Evolutionary conservation across 2,888 invertebrate genomes (phyloP).

Genomic region (Baronia brevicornis): DNA sequence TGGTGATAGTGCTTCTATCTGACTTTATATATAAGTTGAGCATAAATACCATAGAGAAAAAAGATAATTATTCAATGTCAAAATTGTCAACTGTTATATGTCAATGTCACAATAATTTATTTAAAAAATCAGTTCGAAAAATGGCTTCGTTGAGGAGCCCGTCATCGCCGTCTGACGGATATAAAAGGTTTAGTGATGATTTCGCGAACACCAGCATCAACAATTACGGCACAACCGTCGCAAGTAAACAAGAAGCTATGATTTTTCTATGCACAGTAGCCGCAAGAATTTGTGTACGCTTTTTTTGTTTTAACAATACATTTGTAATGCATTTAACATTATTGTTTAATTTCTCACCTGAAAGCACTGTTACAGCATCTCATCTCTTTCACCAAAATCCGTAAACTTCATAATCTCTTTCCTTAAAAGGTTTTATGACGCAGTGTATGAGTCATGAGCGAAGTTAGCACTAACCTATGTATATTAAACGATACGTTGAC

Average conservation of each 20-base stretch:
- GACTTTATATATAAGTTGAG: too few relatives aligned
- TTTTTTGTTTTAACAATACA: constrained; percentile 66
- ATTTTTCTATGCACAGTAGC: constrained; percentile 66
- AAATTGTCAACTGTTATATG: constrained; percentile 15
- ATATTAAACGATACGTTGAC: constrained; percentile 32
- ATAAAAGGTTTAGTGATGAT: constrained; percentile 79
- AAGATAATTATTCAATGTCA: constrained; percentile 21
- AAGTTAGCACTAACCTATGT: constrained; percentile 28
- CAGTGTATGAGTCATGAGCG: constrained; percentile 51
- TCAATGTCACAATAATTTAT: constrained; percentile 15
- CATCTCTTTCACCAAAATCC: constrained; percentile 29
- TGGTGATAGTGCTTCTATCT: too few relatives aligned
- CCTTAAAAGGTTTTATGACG: constrained; percentile 41
- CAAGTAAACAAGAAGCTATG: constrained; percentile 73
- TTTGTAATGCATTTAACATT: constrained; percentile 56
- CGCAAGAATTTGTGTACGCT: constrained; percentile 58
- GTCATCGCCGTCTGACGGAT: constrained; percentile 77
- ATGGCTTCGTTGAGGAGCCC: constrained; percentile 75
- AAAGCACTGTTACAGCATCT: constrained; percentile 30
- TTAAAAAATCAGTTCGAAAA: constrained; percentile 54
- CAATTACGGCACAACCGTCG: constrained; percentile 78
- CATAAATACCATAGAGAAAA: too few relatives aligned
- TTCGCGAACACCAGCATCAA: constrained; percentile 71
- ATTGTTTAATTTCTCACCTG: constrained; percentile 57
- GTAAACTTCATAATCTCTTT: constrained; percentile 30